These are phyloP conservation scores for Rhipidura dahli DNA, from an alignment of 2,113 vertebrate species.

Conservation along the genomic window DNA sequence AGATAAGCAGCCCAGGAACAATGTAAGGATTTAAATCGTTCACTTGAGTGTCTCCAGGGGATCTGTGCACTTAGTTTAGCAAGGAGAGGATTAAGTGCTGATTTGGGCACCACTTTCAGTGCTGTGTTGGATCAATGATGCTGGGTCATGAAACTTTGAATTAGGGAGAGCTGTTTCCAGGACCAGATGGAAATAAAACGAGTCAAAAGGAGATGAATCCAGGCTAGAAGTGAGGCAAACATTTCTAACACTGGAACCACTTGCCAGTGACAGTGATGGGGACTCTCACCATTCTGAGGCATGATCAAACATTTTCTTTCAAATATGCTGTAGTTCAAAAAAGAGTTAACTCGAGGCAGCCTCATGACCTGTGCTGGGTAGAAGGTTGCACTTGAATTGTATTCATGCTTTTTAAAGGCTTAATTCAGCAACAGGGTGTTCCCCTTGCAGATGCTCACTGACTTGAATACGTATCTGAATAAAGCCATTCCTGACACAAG, in stretches of 20 bases:
- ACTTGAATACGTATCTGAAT: conserved; percentile 94
- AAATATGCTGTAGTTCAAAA: background rate
- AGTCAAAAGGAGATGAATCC: background rate
- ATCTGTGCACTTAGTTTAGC: background rate
- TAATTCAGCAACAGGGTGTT: background rate
- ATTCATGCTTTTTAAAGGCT: background rate
- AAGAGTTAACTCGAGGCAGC: background rate
- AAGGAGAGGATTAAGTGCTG: background rate
- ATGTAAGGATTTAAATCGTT: background rate
- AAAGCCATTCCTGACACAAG: conserved; percentile 98
- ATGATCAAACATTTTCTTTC: background rate
- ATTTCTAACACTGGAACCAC: background rate
- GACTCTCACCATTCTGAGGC: background rate
- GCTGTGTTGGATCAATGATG: accelerated
- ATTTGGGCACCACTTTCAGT: background rate
- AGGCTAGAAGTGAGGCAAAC: background rate
- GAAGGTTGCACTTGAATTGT: background rate
- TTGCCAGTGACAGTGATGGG: background rate
- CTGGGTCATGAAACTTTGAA: background rate
- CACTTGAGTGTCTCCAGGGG: background rate
- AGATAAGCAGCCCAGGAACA: background rate
- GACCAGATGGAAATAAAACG: background rate
- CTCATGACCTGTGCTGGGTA: background rate
- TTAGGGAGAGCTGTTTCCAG: background rate
- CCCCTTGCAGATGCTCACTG: conserved; percentile 90